phyloP scores from a whole-genome alignment of 1,140 invertebrate genomes.

The Drosophila baimaii region DNA sequence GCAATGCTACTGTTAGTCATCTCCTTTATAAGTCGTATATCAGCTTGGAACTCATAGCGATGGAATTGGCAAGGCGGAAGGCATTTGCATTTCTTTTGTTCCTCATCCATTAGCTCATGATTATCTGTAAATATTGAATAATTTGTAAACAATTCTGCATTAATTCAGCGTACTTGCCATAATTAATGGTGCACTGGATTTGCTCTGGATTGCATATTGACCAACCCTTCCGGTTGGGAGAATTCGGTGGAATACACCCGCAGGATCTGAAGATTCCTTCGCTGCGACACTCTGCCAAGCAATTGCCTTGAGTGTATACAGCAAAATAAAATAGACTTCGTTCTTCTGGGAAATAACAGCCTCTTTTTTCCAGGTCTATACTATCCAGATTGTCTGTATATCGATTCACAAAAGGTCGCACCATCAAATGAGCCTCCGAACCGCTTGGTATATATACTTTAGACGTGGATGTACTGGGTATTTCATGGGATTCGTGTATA shows the following conservation, averaged over 20 bases:
- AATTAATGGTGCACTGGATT: conserved; percentile 48
- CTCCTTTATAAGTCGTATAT: conserved; percentile 27
- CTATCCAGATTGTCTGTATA: conserved; percentile 18
- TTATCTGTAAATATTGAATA: conserved; percentile 32
- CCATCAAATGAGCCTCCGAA: conserved; percentile 44
- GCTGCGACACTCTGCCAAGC: conserved; percentile 86
- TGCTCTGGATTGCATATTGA: conserved; percentile 53
- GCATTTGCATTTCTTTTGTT: conserved; percentile 60
- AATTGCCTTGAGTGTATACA: conserved; percentile 87
- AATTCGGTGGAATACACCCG: conserved; percentile 86
- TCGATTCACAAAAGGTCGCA: conserved; percentile 43
- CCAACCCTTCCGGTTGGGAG: conserved; percentile 74
- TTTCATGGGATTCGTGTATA: conserved; percentile 86
- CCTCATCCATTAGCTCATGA: conserved; percentile 19
- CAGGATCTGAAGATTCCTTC: conserved; percentile 84
- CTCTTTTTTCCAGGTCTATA: conserved; percentile 60
- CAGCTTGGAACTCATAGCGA: conserved; percentile 55
- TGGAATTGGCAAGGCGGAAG: conserved; percentile 63
- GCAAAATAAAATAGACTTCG: conserved; percentile 76
- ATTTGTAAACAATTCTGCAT: conserved; percentile 4
- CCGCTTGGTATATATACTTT: conserved; percentile 40
- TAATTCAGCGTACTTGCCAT: conserved; percentile 50
- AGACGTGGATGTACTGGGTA: conserved; percentile 85
- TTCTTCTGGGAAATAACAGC: conserved; percentile 86
- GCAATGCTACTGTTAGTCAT: neutral